Evolutionary conservation across 2,113 vertebrate genomes (phyloP), one percentile per base, ranked within the genome.

Genomic region (Isichthys henryi): DNA sequence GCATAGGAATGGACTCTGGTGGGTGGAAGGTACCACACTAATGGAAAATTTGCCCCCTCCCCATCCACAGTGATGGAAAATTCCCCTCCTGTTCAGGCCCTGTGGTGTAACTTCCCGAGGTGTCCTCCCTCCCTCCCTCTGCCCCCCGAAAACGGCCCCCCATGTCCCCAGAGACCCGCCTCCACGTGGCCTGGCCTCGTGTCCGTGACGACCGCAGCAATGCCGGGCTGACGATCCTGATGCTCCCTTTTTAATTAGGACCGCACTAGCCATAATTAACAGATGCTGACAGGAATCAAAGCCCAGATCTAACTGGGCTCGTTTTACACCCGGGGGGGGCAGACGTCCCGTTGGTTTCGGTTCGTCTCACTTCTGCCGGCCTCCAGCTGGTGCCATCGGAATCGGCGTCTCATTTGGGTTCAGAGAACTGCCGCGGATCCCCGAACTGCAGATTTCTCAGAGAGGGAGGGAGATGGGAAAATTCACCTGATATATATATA

Each of bases 201-300:
- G 82, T 50, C 62, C 88, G 90, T 92, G 90, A 93, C 92, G 94
- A 92, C 92, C 92, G 88, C 93, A 49, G 88, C 91, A 91, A 94
- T 94, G 92, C 93, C 91, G 74, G 90, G 56, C 35, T 92, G 88
- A 93, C 92, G 93, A 94, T 95, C 93, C 93, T 91, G 92, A 91
- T 95, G 94, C 95, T 94, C 93, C 95, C 94, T 93, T 95, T 96
- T 96, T 96, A 96, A 96, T 96, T 96, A 96, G 93, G 95, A 93
- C 93, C 94, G 94, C 92, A 93, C 93, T 90, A 92, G 94, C 92
- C 94, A 94, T 96, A 96, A 96, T 96, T 96, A 96, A 96, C 95
- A 95, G 95, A 96, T 95, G 95, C 95, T 95, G 95, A 96, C 95
- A 95, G 94, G 95, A 96, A 96, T 96, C 94, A 95, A 95, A 95